Percentiles rank a stretch among this genome's conserved stretches.
Conservation (phyloP, 2,888 invertebrate genomes). For the Brachyptera risi region DNA sequence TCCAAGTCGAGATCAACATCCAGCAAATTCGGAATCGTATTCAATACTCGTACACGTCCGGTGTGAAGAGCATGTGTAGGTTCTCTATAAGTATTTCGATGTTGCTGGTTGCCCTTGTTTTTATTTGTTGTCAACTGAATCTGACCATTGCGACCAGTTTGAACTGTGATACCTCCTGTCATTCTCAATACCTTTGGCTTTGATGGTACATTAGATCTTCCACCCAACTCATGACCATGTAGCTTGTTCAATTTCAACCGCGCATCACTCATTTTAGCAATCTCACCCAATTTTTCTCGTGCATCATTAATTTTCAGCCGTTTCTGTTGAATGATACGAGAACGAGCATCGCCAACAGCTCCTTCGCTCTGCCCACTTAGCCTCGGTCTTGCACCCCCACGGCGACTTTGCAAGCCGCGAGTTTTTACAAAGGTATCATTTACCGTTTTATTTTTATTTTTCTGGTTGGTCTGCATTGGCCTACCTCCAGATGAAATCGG, state of each 20-base stretch:
- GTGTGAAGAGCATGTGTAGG: neutral
- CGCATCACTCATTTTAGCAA: conserved; percentile 71
- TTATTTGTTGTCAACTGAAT: conserved; percentile 52
- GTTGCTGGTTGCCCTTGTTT: neutral
- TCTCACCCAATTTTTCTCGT: conserved; percentile 70
- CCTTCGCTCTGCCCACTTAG: neutral
- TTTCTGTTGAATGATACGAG: conserved; percentile 74
- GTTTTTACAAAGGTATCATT: conserved; percentile 24
- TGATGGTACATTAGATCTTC: conserved; percentile 24
- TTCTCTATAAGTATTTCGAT: neutral
- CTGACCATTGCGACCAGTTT: conserved; percentile 52
- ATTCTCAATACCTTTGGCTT: neutral
- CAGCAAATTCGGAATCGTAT: conserved; percentile 15
- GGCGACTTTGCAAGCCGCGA: conserved; percentile 35
- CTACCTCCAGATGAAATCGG: no score
- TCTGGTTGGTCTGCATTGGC: neutral
- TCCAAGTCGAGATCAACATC: conserved; percentile 21
- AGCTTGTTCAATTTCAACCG: conserved; percentile 65
- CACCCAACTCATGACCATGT: conserved; percentile 42
- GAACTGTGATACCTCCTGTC: conserved; percentile 44
- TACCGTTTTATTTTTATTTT: neutral
- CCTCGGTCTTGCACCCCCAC: conserved; percentile 28
- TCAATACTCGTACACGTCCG: conserved; percentile 1
- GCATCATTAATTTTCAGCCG: conserved; percentile 73
- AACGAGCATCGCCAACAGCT: conserved; percentile 61